These are phyloP conservation scores for Cataglyphis rosenhaueri DNA, from an alignment of 2,888 invertebrate species.

Conservation along the genomic window DNA sequence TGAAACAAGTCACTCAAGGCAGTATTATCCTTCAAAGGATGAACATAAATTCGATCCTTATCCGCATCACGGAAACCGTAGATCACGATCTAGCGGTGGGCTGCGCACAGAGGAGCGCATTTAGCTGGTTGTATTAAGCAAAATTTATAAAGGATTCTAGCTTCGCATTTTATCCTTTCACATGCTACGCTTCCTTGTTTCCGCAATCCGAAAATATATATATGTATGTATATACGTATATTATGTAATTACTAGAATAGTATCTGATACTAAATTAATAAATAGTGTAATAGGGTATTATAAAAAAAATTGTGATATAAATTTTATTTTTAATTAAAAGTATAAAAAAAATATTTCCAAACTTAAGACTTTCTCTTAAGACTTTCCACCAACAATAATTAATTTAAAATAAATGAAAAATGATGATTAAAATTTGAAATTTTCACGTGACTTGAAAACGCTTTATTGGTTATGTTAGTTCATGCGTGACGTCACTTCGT, in stretches of 20 bases:
- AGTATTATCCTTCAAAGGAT: slow-evolving; percentile 57
- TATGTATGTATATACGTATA: neutral
- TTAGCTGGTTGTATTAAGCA: slow-evolving; percentile 14
- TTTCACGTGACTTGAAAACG: too few relatives aligned
- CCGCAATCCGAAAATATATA: neutral
- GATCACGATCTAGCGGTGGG: slow-evolving; percentile 27
- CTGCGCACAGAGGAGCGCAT: neutral
- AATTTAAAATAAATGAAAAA: too few relatives aligned
- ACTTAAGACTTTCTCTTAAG: too few relatives aligned
- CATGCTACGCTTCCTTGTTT: neutral
- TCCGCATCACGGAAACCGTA: slow-evolving; percentile 46
- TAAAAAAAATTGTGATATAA: too few relatives aligned
- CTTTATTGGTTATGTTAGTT: too few relatives aligned
- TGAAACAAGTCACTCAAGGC: slow-evolving; percentile 58
- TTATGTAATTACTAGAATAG: neutral
- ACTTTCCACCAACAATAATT: too few relatives aligned
- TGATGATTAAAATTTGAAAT: too few relatives aligned
- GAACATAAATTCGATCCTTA: slow-evolving; percentile 59
- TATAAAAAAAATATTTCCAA: too few relatives aligned
- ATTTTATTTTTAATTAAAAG: too few relatives aligned
- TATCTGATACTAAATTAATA: neutral
- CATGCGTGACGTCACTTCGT: too few relatives aligned
- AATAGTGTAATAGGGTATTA: neutral
- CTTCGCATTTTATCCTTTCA: neutral
- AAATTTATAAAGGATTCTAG: slow-evolving; percentile 28